phyloP scores from a whole-genome alignment of 1,140 invertebrate genomes.

The Chelonus insularis region DNA sequence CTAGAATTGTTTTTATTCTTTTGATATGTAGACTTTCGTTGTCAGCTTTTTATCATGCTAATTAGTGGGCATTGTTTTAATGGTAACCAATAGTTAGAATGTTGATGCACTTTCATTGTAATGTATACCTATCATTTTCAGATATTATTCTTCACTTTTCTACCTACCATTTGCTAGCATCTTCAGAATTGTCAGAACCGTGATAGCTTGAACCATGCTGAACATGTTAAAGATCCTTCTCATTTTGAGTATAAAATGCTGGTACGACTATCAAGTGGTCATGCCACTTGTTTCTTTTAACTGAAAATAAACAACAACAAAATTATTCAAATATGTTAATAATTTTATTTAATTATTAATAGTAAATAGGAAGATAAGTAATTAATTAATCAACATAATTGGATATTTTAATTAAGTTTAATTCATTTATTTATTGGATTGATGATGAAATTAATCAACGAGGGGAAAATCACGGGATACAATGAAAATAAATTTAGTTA shows the following conservation, averaged over 20 bases:
- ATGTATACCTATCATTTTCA: background rate
- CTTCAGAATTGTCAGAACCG: slow-evolving; percentile 78
- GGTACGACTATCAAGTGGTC: slow-evolving; percentile 45
- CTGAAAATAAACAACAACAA: slow-evolving; percentile 23
- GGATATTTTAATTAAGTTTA: too few species aligned
- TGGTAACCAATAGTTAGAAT: background rate
- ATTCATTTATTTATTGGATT: too few species aligned
- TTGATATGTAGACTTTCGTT: slow-evolving; percentile 5
- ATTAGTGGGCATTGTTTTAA: background rate
- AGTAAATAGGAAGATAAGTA: too few species aligned
- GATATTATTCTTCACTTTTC: slow-evolving; percentile 17
- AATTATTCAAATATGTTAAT: background rate
- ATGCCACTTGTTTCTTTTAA: slow-evolving; percentile 44
- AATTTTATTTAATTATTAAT: too few species aligned
- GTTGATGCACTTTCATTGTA: background rate
- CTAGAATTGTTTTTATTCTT: slow-evolving; percentile 16
- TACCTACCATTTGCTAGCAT: slow-evolving; percentile 78
- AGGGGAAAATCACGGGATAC: background rate
- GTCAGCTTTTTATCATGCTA: slow-evolving; percentile 14
- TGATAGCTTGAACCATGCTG: slow-evolving; percentile 81
- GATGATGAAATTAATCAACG: too few species aligned
- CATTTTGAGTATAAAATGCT: slow-evolving; percentile 61
- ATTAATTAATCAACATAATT: too few species aligned
- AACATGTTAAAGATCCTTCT: slow-evolving; percentile 64
- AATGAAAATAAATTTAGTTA: too few species aligned